Evolutionary conservation across 2,797 vertebrate species (phyloP), one percentile per base, ranked within the genome.

Genomic region (Pseudochaenichthys georgianus): DNA sequence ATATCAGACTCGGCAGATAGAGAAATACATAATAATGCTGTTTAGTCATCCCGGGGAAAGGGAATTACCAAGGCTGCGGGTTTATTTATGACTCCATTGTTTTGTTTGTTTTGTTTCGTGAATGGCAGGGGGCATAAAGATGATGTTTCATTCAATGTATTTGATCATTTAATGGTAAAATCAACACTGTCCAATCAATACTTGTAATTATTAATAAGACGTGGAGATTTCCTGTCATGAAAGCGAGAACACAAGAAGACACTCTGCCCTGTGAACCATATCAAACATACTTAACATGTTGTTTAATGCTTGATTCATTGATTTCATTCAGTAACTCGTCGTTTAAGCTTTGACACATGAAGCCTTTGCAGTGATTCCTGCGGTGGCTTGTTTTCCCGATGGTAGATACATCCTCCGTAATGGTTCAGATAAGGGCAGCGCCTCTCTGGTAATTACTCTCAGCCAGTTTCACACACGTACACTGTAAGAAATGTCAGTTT

Each of bases 361-460:
- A 65, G 81, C 34, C 43, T 69, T 58, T 60, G 38, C 76, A 53
- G 54, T 52, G 73, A 76, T 48, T 19, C 57, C 46, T 34, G 16
- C 53, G 17, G 64, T 47, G 64, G 64, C 64, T 74, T 67, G 76
- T 87, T 85, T 78, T 77, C 75, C 67, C 75, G 76, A 83, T 73
- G 75, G 64, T 38, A 77, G 77, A 84, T 80, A 75, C 81, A 77
- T 82, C 75, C 69, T 11, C 79, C 54, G 67, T 80, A 84, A 83
- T 80, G 80, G 80, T 82, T 78, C 80, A 84, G 85, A 89, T 90
- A 86, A 85, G 75, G 77, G 46, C 77, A 78, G 46, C 16, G 52
- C 70, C 77, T 80, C 66, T 69, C 72, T 72, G 65, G 77, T 85
- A 88, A 90, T 87, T 87, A 84, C 87, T 75, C 63, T 77, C 55